Base-by-base conservation (phyloP, 2,113 vertebrate species). In the Orycteropus afer region DNA sequence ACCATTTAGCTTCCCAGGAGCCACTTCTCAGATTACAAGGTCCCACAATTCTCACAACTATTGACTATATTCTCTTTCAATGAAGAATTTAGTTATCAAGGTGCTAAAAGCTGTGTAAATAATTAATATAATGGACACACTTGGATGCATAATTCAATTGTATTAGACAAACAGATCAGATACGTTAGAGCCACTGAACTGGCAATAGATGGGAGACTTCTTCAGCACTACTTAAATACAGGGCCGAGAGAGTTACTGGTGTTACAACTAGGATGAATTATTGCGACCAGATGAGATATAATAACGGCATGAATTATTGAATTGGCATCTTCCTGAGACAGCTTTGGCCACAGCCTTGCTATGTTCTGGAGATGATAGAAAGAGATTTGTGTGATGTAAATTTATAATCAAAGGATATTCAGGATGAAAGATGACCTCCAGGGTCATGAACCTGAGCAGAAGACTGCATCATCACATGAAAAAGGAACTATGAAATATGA, bases 271-370 rank as follows among this genome's bases (percentile, higher is more conserved):
- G 49, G 87, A 20, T 98, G 98, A 98, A 98, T 98, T 98, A 98
- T 97, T 98, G 97, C 63, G 79, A 96, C 98, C 97, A 98, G 97
- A 97, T 42, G 95, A 98, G 97, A 97, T 98, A 97, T 98, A 98
- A 98, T 98, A 98, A 98, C 97, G 84, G 97, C 96, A 98, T 98
- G 98, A 98, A 98, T 98, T 98, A 98, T 98, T 98, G 98, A 98
- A 98, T 98, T 98, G 98, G 98, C 97, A 98, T 98, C 98, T 98
- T 98, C 97, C 98, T 91, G 98, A 98, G 98, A 98, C 97, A 98
- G 98, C 98, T 98, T 98, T 98, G 98, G 98, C 98, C 98, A 98
- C 95, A 98, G 97, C 96, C 98, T 98, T 98, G 97, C 96, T 98
- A 97, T 98, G 97, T 98, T 98, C 98, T 98, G 96, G 97, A 98